Evolutionary conservation across 1,140 invertebrate genomes (phyloP).

Genomic region (Trachelipus rathkii): DNA sequence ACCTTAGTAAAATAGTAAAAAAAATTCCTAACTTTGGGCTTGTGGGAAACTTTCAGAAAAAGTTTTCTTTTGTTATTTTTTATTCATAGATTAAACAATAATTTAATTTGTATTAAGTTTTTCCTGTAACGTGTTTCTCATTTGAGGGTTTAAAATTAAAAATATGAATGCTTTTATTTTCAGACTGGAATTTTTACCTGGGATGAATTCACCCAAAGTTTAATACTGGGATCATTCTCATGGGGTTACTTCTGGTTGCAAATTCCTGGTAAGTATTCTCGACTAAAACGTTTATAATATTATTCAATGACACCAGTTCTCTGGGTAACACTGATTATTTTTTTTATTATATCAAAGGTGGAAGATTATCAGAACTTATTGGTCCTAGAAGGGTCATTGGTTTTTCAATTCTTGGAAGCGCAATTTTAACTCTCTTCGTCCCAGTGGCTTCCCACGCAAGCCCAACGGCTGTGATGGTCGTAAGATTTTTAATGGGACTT

Average conservation of each 20-base stretch:
- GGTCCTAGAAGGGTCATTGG: slow-evolving; percentile 40
- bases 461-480: slow-evolving; percentile 25
- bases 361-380: slow-evolving; percentile 47
- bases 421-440: slow-evolving; percentile 29
- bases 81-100: too few relatives aligned
- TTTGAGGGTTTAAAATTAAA: too few relatives aligned
- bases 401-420: slow-evolving; percentile 51
- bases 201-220: slow-evolving; percentile 1
- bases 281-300: too few relatives aligned
- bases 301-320: too few relatives aligned
- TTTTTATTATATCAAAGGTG: slow-evolving; percentile 45
- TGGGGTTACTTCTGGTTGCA: slow-evolving; percentile 3
- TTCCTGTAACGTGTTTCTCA: too few relatives aligned
- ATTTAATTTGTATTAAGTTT: too few relatives aligned
- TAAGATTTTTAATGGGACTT: slow-evolving; percentile 36
- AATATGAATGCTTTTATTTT: neutral
- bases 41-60: too few relatives aligned
- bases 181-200: neutral
- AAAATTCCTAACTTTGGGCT: too few relatives aligned
- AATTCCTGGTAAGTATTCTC: neutral
- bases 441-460: slow-evolving; percentile 30
- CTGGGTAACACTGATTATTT: too few relatives aligned
- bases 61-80: too few relatives aligned
- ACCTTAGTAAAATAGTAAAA: too few relatives aligned
- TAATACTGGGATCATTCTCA: neutral